Evolutionary conservation across 1,140 invertebrate species (phyloP).

Genomic region (Bombyx mandarina): DNA sequence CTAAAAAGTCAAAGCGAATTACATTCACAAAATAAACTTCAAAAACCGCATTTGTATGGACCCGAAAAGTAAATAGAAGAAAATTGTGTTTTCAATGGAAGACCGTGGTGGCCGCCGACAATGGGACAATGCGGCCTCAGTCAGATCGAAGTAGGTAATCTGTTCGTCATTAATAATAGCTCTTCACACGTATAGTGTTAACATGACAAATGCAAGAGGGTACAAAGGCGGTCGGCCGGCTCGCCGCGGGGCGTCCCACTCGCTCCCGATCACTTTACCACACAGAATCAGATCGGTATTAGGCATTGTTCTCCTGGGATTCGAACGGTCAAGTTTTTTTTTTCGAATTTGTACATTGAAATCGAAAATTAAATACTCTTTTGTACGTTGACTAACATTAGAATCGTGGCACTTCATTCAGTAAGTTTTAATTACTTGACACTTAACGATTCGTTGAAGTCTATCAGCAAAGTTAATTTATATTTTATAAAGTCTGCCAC

Average conservation of each 20-base stretch:
- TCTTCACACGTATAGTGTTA: conserved; percentile 62
- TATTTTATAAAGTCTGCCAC: too few species aligned
- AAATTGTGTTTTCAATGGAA: conserved; percentile 27
- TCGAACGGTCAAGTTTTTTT: too few species aligned
- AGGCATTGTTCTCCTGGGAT: too few species aligned
- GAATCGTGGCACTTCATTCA: too few species aligned
- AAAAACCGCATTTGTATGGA: conserved; percentile 13
- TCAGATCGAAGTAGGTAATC: conserved; percentile 42
- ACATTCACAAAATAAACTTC: conserved; percentile 5
- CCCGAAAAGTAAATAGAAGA: conserved; percentile 41
- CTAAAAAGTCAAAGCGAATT: conserved; percentile 10
- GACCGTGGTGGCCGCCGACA: conserved; percentile 20
- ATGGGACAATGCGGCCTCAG: conserved; percentile 35
- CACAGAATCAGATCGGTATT: conserved; percentile 19
- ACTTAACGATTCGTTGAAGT: too few species aligned
- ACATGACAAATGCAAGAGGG: conserved; percentile 58
- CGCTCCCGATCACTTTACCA: conserved; percentile 31
- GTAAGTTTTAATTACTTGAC: too few species aligned
- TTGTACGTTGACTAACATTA: too few species aligned
- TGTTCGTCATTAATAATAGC: conserved; percentile 60
- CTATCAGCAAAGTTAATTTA: too few species aligned
- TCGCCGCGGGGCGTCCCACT: conserved; percentile 40
- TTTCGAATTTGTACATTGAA: too few species aligned
- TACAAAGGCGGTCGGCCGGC: conserved; percentile 20
- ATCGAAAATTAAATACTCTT: too few species aligned